phyloP scores from a whole-genome alignment of 1,140 invertebrate genomes.

The Uloborus diversus region DNA sequence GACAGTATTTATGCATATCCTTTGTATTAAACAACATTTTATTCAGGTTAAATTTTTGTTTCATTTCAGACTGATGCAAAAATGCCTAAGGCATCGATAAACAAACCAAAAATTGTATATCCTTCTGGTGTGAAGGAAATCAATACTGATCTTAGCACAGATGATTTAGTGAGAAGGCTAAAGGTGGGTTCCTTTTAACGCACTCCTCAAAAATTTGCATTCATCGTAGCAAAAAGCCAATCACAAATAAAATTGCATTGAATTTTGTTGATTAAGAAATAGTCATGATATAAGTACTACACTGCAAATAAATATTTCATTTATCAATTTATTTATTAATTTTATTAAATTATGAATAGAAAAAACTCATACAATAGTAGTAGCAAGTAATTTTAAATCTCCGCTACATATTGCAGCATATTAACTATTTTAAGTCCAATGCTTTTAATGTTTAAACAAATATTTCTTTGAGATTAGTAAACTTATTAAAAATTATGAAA shows the following conservation, averaged over 20 bases:
- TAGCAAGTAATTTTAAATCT: background rate
- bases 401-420: too few species aligned
- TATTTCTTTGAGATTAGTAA: too few species aligned
- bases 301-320: background rate
- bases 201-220: too few species aligned
- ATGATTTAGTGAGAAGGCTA: constrained; percentile 91
- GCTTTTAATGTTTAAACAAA: background rate
- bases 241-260: too few species aligned
- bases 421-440: background rate
- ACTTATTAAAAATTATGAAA: too few species aligned
- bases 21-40: too few species aligned
- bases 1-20: too few species aligned
- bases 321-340: background rate
- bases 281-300: too few species aligned
- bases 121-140: constrained; percentile 70
- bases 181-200: constrained; percentile 80
- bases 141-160: constrained; percentile 89
- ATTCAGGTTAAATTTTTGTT: constrained; percentile 1
- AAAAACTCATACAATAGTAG: background rate
- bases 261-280: too few species aligned
- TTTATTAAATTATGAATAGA: background rate
- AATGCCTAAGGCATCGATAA: constrained; percentile 46
- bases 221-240: too few species aligned
- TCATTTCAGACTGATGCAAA: constrained; percentile 14
- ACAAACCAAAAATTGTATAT: constrained; percentile 65